Percentiles rank a stretch among this genome's conserved stretches.
Conservation (phyloP, 2,113 vertebrate species). For the Anoura caudifer region DNA sequence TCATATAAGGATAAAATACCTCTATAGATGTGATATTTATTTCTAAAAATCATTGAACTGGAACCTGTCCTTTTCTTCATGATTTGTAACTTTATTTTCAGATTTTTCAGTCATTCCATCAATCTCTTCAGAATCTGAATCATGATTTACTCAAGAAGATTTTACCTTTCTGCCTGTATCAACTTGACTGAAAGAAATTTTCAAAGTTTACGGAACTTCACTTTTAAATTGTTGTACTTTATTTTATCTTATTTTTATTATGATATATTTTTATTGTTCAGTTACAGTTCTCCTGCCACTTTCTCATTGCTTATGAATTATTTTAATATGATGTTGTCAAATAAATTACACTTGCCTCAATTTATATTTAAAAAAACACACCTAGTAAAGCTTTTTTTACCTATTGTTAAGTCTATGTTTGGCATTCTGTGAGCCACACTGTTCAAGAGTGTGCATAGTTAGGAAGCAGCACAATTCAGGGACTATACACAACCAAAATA, state of each 20-base stretch:
- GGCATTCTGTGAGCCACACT: not conserved
- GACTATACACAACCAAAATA: not conserved
- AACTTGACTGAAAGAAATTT: not conserved
- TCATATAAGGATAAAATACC: not conserved
- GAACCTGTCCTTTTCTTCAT: not conserved
- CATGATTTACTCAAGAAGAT: not conserved
- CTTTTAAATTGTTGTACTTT: not conserved
- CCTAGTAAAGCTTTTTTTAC: not conserved
- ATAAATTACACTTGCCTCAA: not conserved
- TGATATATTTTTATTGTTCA: no score
- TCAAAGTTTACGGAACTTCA: not conserved
- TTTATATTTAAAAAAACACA: not conserved
- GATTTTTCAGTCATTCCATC: not conserved
- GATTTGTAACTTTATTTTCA: not conserved
- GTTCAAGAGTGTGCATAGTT: not conserved
- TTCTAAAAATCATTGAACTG: not conserved
- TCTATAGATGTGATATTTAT: not conserved
- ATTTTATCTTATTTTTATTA: no score
- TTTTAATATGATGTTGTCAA: not conserved
- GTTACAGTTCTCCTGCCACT: no score
- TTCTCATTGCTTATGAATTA: no score
- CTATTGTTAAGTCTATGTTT: not conserved
- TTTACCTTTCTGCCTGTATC: not conserved
- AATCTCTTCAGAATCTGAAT: not conserved
- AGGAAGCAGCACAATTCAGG: not conserved